Evolutionary conservation across 2,797 vertebrate species (phyloP), one percentile per base, ranked within the genome.

Genomic region (Rallus crepitans): DNA sequence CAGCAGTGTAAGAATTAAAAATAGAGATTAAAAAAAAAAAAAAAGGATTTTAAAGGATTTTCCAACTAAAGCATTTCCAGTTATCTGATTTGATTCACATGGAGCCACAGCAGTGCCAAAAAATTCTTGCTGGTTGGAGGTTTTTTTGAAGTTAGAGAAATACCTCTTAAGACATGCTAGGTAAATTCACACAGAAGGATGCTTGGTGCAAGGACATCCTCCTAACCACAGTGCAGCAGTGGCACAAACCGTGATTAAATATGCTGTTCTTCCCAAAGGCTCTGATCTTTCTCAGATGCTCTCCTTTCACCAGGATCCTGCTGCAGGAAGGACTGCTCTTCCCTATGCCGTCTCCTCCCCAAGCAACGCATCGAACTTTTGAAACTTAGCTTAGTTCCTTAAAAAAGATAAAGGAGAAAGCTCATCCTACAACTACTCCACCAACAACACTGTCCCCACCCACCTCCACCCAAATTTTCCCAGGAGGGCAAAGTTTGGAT

Each of bases 11-110:
- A 71, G 71, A 85, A 82, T 52, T 35, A 69, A 94, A 92, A 91
- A n/a, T 30, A 87, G 53, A 85, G 57, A 77, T 78, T 75, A 57
- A 79, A 87, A 64, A 33, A 68, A 75, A 75, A 35, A 82, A 64
- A 33, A 69, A 76, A 12, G 1, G 40, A 75, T 93, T 93, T 96
- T 78, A 85, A 89, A 85, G 82, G 76, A 73, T 92, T 95, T 96
- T 94, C 78, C 87, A 90, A 52, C 71, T 89, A 85, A 92, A 95
- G 55, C 72, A 69, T 89, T 97, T 95, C 94, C 94, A 95, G 64
- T 89, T 96, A 96, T 92, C 90, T 87, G 90, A 93, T 95, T 96
- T 89, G 64, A 94, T 95, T 95, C 94, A 85, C 78, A 78, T 94
- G 93, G 71, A 95, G 48, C 17, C 59, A 60, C 59, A 60, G 9